Evolutionary conservation across 2,113 vertebrate genomes (phyloP).

Genomic region (Prochilodus magdalenae): DNA sequence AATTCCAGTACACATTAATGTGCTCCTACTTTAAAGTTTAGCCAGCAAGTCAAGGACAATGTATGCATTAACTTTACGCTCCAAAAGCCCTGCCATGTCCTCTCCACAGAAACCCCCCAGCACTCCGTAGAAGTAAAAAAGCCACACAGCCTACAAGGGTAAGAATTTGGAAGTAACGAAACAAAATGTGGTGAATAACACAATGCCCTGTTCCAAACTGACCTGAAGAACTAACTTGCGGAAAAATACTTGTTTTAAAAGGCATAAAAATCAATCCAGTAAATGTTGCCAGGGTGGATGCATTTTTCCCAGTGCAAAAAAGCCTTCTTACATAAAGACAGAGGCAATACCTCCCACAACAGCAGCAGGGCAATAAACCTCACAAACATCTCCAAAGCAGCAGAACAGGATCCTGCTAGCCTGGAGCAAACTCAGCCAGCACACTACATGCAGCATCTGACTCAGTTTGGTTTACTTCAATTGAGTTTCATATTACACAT

Average conservation of each 20-base stretch:
- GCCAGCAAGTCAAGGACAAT: background rate
- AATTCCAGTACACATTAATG: background rate
- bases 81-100: slow-evolving; percentile 62
- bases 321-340: slow-evolving; percentile 8
- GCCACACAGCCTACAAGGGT: too few relatives aligned
- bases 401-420: slow-evolving; percentile 70
- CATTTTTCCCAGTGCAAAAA: slow-evolving; percentile 1
- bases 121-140: background rate
- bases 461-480: slow-evolving; percentile 17
- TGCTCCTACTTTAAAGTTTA: slow-evolving; percentile 41
- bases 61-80: slow-evolving; percentile 64
- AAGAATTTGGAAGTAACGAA: too few relatives aligned
- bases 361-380: slow-evolving; percentile 63
- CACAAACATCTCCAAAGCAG: slow-evolving; percentile 69
- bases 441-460: background rate
- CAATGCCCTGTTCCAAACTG: too few relatives aligned
- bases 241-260: background rate
- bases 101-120: slow-evolving; percentile 53
- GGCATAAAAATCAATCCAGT: background rate
- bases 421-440: slow-evolving; percentile 62
- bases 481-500: background rate
- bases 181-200: too few relatives aligned
- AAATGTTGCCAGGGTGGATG: background rate
- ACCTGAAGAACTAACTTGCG: too few relatives aligned
- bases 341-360: background rate